A percentile compares a stretch with the other conserved stretches of the same genome.
Conservation (phyloP, 2,113 vertebrate species). For the Lucifuga dentata region DNA sequence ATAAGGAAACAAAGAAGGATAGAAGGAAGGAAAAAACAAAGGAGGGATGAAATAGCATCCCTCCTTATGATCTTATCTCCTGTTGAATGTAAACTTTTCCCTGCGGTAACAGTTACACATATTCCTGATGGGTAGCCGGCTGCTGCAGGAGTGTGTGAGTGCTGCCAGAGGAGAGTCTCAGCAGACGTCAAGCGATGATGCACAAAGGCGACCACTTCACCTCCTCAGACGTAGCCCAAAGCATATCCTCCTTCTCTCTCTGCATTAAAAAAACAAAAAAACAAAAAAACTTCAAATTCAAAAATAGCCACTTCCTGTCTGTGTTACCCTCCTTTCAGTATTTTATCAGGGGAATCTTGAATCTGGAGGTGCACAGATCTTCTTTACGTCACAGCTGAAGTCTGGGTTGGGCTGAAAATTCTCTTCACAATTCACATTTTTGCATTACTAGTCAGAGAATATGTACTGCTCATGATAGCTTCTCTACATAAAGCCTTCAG, state of each 20-base stretch:
- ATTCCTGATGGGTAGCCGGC: conserved; percentile 35
- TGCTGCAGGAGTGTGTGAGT: conserved; percentile 26
- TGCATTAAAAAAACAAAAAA: neutral
- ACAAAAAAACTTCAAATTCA: neutral
- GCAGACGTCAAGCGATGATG: conserved; percentile 45
- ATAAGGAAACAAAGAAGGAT: too few species aligned
- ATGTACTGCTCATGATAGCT: neutral
- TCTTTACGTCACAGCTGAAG: conserved; percentile 10
- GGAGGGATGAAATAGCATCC: too few species aligned
- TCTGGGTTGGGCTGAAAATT: too few species aligned
- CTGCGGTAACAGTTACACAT: too few species aligned
- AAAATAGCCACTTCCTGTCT: neutral
- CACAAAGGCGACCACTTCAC: conserved; percentile 53
- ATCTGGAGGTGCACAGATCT: neutral
- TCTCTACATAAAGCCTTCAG: neutral
- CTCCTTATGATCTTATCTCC: too few species aligned
- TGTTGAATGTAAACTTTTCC: too few species aligned
- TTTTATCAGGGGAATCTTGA: neutral
- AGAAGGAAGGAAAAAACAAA: too few species aligned
- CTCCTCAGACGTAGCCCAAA: conserved; percentile 36
- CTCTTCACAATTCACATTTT: too few species aligned
- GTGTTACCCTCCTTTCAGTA: neutral
- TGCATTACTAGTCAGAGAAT: neutral
- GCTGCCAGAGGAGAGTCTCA: conserved; percentile 37
- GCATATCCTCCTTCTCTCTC: conserved; percentile 14